A percentile compares a stretch with the other conserved stretches of the same genome.
Conservation (phyloP, 1,140 invertebrate species). For the Dufourea novaeangliae region DNA sequence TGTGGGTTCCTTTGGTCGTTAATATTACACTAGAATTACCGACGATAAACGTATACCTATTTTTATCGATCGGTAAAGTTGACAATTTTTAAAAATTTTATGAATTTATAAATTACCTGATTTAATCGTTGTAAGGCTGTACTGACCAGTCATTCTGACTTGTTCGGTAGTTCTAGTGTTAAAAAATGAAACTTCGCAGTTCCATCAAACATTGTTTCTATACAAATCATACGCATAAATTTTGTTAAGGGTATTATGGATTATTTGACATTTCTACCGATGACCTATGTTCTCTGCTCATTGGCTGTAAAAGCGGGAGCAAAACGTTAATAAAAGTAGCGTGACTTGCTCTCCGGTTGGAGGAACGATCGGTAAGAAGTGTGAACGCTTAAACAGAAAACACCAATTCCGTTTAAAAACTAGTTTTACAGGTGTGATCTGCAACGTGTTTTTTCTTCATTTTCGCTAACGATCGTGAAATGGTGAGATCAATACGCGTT, state of each 20-base stretch:
- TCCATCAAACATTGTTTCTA: no score
- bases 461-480: constrained; percentile 7
- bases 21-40: no score
- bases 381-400: constrained; percentile 1
- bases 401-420: constrained; percentile 6
- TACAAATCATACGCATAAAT: no score
- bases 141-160: no score
- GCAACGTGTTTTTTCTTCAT: not conserved
- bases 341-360: not conserved
- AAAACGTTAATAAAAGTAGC: constrained; percentile 34
- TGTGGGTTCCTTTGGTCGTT: no score
- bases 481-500: constrained; percentile 1
- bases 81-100: no score
- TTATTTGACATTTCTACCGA: not conserved
- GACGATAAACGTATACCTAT: no score
- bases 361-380: not conserved
- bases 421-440: constrained; percentile 2
- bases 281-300: constrained; percentile 35
- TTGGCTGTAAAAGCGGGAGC: constrained; percentile 26
- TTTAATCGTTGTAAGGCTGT: no score
- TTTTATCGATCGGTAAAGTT: no score
- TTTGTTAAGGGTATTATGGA: not conserved
- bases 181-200: no score
- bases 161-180: no score
- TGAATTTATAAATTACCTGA: no score